Evolutionary conservation across 2,113 vertebrate species (phyloP).

Genomic region (Sigmodon hispidus): DNA sequence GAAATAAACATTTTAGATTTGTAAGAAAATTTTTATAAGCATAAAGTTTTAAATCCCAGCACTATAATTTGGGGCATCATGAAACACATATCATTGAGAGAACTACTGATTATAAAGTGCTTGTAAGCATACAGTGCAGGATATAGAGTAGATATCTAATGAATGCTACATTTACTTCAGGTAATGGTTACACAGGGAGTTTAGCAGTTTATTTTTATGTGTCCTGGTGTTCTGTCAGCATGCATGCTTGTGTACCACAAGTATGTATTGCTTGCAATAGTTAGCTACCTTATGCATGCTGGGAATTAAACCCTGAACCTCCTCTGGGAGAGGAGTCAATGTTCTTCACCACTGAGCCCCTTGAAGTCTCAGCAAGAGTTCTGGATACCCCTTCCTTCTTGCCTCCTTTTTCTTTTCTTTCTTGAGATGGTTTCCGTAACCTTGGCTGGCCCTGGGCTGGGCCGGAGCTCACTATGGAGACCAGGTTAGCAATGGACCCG

Average conservation of each 20-base stretch:
- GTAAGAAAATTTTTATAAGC: neutral
- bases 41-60: slow-evolving; percentile 45
- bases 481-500: neutral
- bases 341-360: neutral
- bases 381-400: neutral
- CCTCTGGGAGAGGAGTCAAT: neutral
- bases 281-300: neutral
- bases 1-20: neutral
- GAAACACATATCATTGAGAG: neutral
- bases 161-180: neutral
- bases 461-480: neutral
- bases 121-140: neutral
- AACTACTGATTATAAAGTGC: neutral
- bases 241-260: neutral
- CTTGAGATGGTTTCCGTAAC: neutral
- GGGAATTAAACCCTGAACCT: neutral
- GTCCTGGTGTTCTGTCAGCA: neutral
- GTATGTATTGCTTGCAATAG: neutral
- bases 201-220: neutral
- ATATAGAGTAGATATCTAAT: neutral
- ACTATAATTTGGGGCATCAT: neutral
- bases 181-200: neutral
- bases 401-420: neutral
- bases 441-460: neutral
- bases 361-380: neutral